Evolutionary conservation across 2,888 invertebrate genomes (phyloP).

Genomic region (Lepeophtheirus nordmannii): DNA sequence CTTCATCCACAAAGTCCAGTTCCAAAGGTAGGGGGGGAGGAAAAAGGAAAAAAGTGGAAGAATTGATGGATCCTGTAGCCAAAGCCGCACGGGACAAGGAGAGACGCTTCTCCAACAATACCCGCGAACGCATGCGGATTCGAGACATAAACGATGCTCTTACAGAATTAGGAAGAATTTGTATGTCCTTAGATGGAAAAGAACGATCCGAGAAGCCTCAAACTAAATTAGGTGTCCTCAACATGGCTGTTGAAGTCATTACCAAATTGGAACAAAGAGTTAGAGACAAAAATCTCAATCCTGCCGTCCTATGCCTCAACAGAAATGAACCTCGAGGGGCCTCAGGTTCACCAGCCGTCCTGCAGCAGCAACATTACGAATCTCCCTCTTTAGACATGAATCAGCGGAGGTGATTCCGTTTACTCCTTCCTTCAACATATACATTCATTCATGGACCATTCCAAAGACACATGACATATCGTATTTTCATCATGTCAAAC

Average conservation of each 20-base stretch:
- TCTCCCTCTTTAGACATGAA: background rate
- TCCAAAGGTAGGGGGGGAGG: background rate
- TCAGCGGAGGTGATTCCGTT: background rate
- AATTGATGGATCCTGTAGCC: background rate
- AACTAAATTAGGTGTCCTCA: slow-evolving; percentile 91
- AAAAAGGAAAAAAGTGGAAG: background rate
- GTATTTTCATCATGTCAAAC: background rate
- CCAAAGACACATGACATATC: background rate
- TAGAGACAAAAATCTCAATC: slow-evolving; percentile 88
- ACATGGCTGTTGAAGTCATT: slow-evolving; percentile 96
- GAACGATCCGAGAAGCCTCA: slow-evolving; percentile 73
- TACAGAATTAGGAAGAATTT: slow-evolving; percentile 95
- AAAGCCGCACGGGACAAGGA: slow-evolving; percentile 58
- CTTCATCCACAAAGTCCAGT: background rate
- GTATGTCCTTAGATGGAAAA: slow-evolving; percentile 76
- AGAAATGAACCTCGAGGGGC: slow-evolving; percentile 10
- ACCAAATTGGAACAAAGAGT: slow-evolving; percentile 96
- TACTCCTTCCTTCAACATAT: background rate
- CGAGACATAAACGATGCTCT: slow-evolving; percentile 96
- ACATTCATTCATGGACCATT: slow-evolving; percentile 5
- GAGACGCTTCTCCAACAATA: slow-evolving; percentile 94
- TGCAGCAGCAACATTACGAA: background rate
- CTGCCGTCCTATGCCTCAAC: slow-evolving; percentile 33
- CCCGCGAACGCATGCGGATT: slow-evolving; percentile 93
- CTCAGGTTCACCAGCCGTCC: background rate